phyloP scores from a whole-genome alignment of 2,888 invertebrate species.

The Standfussiana lucernea region DNA sequence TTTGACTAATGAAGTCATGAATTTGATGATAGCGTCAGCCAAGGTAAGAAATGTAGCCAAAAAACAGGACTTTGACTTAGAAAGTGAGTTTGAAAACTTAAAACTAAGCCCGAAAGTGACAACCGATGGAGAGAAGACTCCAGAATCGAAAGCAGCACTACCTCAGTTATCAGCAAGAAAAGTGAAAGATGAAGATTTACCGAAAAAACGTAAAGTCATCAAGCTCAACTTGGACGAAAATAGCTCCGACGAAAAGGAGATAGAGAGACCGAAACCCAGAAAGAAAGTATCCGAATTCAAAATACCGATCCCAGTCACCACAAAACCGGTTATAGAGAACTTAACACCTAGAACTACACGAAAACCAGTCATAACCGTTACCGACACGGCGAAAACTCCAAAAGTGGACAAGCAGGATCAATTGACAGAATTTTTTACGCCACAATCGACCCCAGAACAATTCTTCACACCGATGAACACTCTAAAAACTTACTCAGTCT shows the following conservation, averaged over 20 bases:
- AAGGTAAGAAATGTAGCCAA: slow-evolving; percentile 68
- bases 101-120: slow-evolving; percentile 71
- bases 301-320: slow-evolving; percentile 78
- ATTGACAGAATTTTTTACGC: slow-evolving; percentile 76
- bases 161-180: slow-evolving; percentile 68
- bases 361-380: slow-evolving; percentile 71
- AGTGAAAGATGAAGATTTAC: slow-evolving; percentile 82
- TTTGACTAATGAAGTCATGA: slow-evolving; percentile 77
- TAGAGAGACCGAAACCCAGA: slow-evolving; percentile 64
- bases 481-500: slow-evolving; percentile 77
- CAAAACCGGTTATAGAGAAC: slow-evolving; percentile 76
- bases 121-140: slow-evolving; percentile 72
- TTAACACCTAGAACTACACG: slow-evolving; percentile 77
- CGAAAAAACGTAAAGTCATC: slow-evolving; percentile 77
- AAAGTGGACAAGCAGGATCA: slow-evolving; percentile 39
- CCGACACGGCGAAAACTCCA: slow-evolving; percentile 66
- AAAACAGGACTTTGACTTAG: slow-evolving; percentile 66
- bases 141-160: slow-evolving; percentile 70
- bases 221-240: slow-evolving; percentile 80
- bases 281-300: slow-evolving; percentile 75
- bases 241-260: slow-evolving; percentile 68
- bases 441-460: slow-evolving; percentile 75
- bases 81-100: slow-evolving; percentile 74
- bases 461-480: slow-evolving; percentile 84
- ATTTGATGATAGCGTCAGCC: slow-evolving; percentile 78